Percentiles rank a stretch among this genome's conserved stretches.
phyloP scores from a whole-genome alignment of 2,113 vertebrate species.

The Sinocyclocheilus anophthalmus region DNA sequence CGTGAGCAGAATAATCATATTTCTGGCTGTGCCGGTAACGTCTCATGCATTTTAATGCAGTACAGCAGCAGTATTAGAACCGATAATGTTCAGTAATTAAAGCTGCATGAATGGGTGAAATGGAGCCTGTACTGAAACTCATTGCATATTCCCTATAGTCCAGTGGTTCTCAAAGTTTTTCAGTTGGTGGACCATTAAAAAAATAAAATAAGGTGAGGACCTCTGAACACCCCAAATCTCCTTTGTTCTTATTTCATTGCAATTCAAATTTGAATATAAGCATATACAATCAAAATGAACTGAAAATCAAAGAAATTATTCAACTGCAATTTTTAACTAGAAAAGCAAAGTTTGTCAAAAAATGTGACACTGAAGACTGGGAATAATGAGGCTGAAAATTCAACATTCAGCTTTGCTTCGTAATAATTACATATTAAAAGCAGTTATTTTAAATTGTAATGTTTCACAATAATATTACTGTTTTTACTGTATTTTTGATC shows the following conservation, averaged over 20 bases:
- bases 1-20: slow-evolving; percentile 49
- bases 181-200: not conserved
- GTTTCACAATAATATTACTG: not conserved
- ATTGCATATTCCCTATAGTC: not conserved
- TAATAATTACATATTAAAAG: too few species aligned
- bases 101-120: slow-evolving; percentile 29
- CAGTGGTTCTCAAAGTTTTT: not conserved
- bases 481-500: not conserved
- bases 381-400: too few species aligned
- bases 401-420: not conserved
- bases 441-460: too few species aligned
- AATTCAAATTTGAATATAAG: not conserved
- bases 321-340: too few species aligned
- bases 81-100: slow-evolving; percentile 35
- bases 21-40: not conserved
- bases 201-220: not conserved
- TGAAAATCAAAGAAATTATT: too few species aligned
- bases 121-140: slow-evolving; percentile 4
- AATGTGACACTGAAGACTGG: too few species aligned
- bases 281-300: not conserved
- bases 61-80: slow-evolving; percentile 19
- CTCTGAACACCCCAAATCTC: not conserved
- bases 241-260: not conserved
- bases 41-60: slow-evolving; percentile 42
- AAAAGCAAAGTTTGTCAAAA: too few species aligned